A percentile compares a stretch with the other conserved stretches of the same genome.
Evolutionary conservation across 2,797 vertebrate genomes (phyloP).

Genomic region (Babyrousa celebensis): DNA sequence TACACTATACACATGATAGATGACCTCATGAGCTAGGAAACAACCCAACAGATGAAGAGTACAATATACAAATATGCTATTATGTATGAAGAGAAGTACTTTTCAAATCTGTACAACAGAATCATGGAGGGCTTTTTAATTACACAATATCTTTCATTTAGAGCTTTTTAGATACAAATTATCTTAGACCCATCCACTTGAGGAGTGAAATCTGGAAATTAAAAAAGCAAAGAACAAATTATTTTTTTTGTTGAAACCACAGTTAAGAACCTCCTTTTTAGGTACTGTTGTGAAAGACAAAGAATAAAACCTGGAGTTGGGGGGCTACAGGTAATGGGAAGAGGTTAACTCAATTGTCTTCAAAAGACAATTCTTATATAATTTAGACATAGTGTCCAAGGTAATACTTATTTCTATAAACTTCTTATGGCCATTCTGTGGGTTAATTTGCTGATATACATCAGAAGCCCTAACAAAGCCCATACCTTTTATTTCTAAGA

Average conservation of each 20-base stretch:
- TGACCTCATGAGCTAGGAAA: neutral
- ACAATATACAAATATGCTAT: neutral
- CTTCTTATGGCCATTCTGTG: neutral
- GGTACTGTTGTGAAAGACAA: neutral
- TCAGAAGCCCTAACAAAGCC: neutral
- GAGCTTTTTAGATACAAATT: neutral
- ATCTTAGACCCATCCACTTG: neutral
- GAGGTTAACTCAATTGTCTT: neutral
- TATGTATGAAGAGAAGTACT: neutral
- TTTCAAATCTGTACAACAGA: neutral
- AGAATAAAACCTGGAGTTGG: neutral
- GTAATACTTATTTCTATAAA: neutral
- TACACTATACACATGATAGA: neutral
- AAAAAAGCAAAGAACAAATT: neutral
- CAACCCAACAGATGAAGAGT: neutral
- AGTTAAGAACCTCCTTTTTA: neutral
- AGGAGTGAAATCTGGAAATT: neutral
- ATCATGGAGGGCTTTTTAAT: neutral
- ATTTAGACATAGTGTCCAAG: neutral
- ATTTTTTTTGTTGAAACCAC: neutral
- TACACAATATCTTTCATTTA: slow-evolving; percentile 1
- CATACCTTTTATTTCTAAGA: slow-evolving; percentile 20
- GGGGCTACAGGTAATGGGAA: neutral
- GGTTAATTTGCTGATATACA: neutral
- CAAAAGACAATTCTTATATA: neutral